phyloP scores from a whole-genome alignment of 2,888 invertebrate genomes.

The Ennomos quercinarius region DNA sequence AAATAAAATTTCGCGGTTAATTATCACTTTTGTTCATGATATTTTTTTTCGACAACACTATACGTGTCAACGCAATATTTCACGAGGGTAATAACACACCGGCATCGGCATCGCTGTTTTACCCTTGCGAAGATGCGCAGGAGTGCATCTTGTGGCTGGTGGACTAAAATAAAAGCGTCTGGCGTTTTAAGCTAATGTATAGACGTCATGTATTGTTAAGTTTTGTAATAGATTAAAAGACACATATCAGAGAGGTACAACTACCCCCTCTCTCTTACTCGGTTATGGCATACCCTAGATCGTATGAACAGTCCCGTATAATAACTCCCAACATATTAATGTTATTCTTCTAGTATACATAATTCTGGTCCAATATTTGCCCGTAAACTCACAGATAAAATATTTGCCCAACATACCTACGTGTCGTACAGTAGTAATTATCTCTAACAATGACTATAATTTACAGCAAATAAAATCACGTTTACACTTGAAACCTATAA shows the following conservation, averaged over 20 bases:
- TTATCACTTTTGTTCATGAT: conserved; percentile 74
- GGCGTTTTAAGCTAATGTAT: conserved; percentile 20
- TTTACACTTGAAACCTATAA: not conserved
- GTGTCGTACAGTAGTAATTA: no score
- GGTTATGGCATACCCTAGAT: no score
- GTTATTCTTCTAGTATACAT: no score
- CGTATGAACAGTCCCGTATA: no score
- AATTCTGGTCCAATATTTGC: no score
- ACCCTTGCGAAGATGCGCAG: conserved; percentile 68
- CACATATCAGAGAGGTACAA: no score
- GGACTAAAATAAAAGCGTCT: conserved; percentile 44
- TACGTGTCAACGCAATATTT: conserved; percentile 80
- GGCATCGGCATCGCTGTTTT: conserved; percentile 60
- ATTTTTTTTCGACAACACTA: conserved; percentile 62
- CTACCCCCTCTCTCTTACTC: no score
- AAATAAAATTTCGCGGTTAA: conserved; percentile 78
- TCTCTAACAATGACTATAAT: not conserved
- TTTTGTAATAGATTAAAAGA: no score
- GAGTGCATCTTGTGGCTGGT: conserved; percentile 46
- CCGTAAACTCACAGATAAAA: no score
- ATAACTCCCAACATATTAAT: no score
- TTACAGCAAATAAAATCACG: not conserved
- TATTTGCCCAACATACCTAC: no score
- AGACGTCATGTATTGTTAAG: no score
- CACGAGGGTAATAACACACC: conserved; percentile 76